Evolutionary conservation across 2,113 vertebrate genomes (phyloP).

Genomic region (Lucifuga dentata): DNA sequence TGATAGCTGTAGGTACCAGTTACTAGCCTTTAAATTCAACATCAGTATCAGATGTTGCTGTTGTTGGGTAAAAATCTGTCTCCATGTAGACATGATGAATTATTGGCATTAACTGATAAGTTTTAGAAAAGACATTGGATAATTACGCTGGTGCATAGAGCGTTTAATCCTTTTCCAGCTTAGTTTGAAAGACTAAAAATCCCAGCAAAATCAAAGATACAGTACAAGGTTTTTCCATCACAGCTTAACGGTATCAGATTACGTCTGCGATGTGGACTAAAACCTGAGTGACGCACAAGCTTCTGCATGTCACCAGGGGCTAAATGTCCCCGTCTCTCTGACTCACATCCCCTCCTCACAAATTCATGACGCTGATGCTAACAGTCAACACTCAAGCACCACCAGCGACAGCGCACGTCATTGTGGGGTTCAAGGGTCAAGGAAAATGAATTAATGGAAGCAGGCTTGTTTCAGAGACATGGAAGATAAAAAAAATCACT

Average conservation of each 20-base stretch:
- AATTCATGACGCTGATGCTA: constrained; percentile 39
- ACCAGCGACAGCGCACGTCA: constrained; percentile 13
- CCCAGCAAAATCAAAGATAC: too few relatives aligned
- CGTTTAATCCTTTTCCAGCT: too few relatives aligned
- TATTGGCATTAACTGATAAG: too few relatives aligned
- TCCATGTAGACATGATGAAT: too few relatives aligned
- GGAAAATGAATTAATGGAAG: constrained; percentile 37
- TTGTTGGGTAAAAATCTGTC: too few relatives aligned
- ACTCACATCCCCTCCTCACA: constrained; percentile 44
- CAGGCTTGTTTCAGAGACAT: constrained; percentile 21
- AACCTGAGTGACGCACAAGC: constrained; percentile 10
- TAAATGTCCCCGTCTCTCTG: constrained; percentile 34
- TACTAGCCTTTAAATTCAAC: too few relatives aligned
- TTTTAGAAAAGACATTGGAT: too few relatives aligned
- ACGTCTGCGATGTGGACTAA: neutral
- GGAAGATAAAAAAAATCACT: constrained; percentile 20
- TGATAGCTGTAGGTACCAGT: too few relatives aligned
- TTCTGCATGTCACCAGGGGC: constrained; percentile 14
- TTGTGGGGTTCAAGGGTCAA: constrained; percentile 45
- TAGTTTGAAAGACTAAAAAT: too few relatives aligned
- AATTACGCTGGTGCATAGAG: too few relatives aligned
- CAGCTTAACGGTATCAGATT: constrained; percentile 4
- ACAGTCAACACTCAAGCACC: constrained; percentile 39
- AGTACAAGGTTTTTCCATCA: too few relatives aligned
- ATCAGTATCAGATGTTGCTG: too few relatives aligned